Base-by-base conservation (phyloP, 2,888 invertebrate species). In the Zhuqinia jingwanae region DNA sequence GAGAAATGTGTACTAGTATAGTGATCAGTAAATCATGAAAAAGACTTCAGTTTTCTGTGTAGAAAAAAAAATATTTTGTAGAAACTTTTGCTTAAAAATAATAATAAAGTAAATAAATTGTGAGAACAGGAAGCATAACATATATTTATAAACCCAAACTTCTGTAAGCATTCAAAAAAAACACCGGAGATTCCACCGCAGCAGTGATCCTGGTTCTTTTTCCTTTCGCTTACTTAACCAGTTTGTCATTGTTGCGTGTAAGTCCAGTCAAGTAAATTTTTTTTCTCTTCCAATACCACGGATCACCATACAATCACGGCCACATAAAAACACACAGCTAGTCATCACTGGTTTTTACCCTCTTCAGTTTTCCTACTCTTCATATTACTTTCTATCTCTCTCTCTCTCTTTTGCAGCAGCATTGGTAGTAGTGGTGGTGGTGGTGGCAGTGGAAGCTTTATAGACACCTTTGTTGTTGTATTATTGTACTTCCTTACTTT, bases 181-280 rank as follows among this genome's bases (percentile, higher is more conserved):
- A n/a, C n/a, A 50, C 70, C 70, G 70, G 70, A 70, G 45, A 47
- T 47, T 10, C 22, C 36, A 36, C 36, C 36, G 36, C 36, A 36
- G 36, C 36, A 36, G 36, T 36, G 36, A 36, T 36, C 36, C 3
- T 8, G 36, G 36, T 36, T 36, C 8, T 36, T 36, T 36, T 8
- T 36, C 36, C 73, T 22, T 17, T 50, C 27, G 0, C 73, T 36
- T 36, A 36, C 36, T 6, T 8, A 36, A 75, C 36, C 56, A 75
- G 75, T 56, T 75, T 56, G 75, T 53, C 75, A 75, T 75, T 75
- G 75, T 75, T 75, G 56, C 10, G 8, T 17, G 53, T 30, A 73
- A 36, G 36, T 36, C 36, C 3, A 36, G 36, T 36, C 36, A 36
- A 36, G 5, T 36, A 36, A 3, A 3, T 36, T 36, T n/a, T n/a